Percentiles rank a stretch among this genome's conserved stretches.
phyloP scores from a whole-genome alignment of 2,797 vertebrate genomes.

The Gambelia wislizenii region DNA sequence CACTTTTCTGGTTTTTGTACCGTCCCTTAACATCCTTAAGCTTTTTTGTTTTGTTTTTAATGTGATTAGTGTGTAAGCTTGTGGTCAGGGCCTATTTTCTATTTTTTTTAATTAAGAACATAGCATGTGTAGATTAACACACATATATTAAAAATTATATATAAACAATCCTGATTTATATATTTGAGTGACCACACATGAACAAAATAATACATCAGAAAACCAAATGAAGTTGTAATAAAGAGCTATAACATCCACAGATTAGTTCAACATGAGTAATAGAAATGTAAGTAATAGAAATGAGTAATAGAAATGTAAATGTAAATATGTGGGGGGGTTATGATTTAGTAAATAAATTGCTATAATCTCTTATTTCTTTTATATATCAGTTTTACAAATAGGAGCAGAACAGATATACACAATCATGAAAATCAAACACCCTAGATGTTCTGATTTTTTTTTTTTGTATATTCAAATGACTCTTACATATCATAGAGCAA shows the following conservation, averaged over 20 bases:
- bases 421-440: not conserved
- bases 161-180: not conserved
- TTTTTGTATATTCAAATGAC: conserved; percentile 43
- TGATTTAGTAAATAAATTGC: not conserved
- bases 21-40: not conserved
- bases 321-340: not conserved
- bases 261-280: conserved; percentile 22
- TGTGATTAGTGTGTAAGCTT: no score
- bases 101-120: not conserved
- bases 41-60: not conserved
- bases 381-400: not conserved
- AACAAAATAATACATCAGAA: conserved; percentile 19
- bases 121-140: not conserved
- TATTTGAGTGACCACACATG: not conserved
- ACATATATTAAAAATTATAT: not conserved
- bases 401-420: conserved; percentile 35
- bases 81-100: not conserved
- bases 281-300: no score
- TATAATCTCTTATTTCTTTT: not conserved
- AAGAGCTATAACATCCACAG: not conserved
- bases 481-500: conserved; percentile 38
- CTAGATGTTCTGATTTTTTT: conserved; percentile 32
- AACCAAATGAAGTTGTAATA: not conserved
- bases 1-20: not conserved
- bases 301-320: not conserved